Evolutionary conservation across 2,888 invertebrate species (phyloP).

Genomic region (Aleiodes leptofemur): DNA sequence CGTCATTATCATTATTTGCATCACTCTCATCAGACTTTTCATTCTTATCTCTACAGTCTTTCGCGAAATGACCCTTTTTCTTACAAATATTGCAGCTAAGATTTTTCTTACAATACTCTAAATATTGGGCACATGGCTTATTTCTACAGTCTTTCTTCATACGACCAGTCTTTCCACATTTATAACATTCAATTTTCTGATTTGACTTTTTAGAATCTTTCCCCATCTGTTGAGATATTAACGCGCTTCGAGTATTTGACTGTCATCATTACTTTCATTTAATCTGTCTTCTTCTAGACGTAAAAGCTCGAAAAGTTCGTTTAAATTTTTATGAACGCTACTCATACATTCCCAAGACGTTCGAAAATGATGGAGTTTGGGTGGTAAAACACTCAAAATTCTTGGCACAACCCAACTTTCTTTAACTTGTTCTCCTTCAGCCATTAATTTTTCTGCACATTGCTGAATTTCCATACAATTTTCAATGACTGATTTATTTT

Average conservation of each 20-base stretch:
- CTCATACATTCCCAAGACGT: conserved; percentile 56
- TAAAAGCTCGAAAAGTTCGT: conserved; percentile 43
- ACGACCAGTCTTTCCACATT: conserved; percentile 56
- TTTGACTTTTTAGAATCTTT: conserved; percentile 43
- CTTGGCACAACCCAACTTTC: conserved; percentile 56
- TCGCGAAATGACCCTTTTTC: conserved; percentile 59
- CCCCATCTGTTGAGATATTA: conserved; percentile 45
- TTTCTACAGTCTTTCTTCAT: conserved; percentile 53
- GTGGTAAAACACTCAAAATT: conserved; percentile 56
- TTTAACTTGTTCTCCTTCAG: conserved; percentile 55
- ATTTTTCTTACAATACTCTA: conserved; percentile 59
- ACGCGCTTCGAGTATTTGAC: conserved; percentile 43
- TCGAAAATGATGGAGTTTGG: conserved; percentile 57
- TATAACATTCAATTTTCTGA: conserved; percentile 52
- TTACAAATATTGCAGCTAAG: conserved; percentile 61
- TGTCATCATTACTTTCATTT: conserved; percentile 45
- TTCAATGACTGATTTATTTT: conserved; percentile 53
- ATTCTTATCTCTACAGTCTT: conserved; percentile 54
- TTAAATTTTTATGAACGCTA: conserved; percentile 44
- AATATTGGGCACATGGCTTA: conserved; percentile 57
- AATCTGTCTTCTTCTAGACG: conserved; percentile 49
- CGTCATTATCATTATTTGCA: conserved; percentile 36
- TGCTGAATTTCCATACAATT: conserved; percentile 54
- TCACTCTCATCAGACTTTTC: conserved; percentile 42
- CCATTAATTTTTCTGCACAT: conserved; percentile 51